Evolutionary conservation across 2,113 vertebrate genomes (phyloP), one percentile per base, ranked within the genome.

Genomic region (Osmerus mordax): DNA sequence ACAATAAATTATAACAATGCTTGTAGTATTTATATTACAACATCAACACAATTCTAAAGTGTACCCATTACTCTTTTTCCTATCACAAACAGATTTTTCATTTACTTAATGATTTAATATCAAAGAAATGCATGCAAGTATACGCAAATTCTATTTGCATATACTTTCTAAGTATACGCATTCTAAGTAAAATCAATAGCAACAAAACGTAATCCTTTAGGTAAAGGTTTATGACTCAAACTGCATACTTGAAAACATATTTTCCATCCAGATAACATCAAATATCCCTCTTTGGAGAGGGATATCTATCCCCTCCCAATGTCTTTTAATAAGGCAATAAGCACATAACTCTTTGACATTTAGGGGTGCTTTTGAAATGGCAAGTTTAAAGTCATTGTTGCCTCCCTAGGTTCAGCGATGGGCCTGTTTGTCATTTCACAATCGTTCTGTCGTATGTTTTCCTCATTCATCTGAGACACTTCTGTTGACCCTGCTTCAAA

Each of bases 401-500:
- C 75, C n/a, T 92, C 87, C 2, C 91, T 84, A 0, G 90, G 88
- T 58, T 84, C 87, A 0, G 73, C 21, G 1, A 59, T 71, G 4
- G 88, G 89, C 60, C 89, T 84, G 75, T 86, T 88, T 1, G 85
- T 85, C 88, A 90, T 87, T 54, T 94, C 89, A 0, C 87, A 89
- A 15, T 86, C 89, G 0, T 91, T 92, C 76, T 89, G 91, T 9
- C 89, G 78, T 4, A 84, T 54, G 19, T 90, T 87, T 47, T 94
- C 92, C 47, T 94, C 91, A 0, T 94, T 89, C 87, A 94, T 90
- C 3, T 94, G 93, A 0, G 93, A 94, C 58, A 92, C 92, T 64
- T 94, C 93, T 0, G 93, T 94, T 68, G 93, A 94, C 3, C 78
- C 93, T 0, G 83, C 92, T 54, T 94, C 93, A 9, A 95, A 93